Percentiles rank a stretch among this genome's conserved stretches.
Evolutionary conservation across 1,140 invertebrate genomes (phyloP).

Genomic region (Trinorchestia longiramus): DNA sequence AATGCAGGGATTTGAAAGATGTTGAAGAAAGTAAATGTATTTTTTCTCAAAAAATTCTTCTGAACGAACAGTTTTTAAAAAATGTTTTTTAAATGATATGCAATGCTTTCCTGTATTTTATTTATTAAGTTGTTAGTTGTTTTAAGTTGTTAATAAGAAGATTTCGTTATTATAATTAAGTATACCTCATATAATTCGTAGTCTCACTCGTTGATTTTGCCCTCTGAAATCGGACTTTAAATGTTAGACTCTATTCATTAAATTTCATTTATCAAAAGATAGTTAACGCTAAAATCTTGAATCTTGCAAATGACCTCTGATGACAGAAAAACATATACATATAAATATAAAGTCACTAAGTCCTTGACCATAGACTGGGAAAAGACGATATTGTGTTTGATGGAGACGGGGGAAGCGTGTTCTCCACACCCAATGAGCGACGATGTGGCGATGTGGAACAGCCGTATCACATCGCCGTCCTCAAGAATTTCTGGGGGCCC

Average conservation of each 20-base stretch:
- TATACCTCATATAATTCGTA: too few relatives aligned
- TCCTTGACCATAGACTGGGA: constrained; percentile 3
- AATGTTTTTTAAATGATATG: too few relatives aligned
- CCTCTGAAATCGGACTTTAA: neutral
- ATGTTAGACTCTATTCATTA: neutral
- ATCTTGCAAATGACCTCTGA: neutral
- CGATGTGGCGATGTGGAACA: constrained; percentile 33
- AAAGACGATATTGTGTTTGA: constrained; percentile 31
- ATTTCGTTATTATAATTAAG: too few relatives aligned
- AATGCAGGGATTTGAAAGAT: too few relatives aligned
- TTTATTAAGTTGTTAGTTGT: too few relatives aligned
- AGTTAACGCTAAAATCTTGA: neutral
- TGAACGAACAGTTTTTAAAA: too few relatives aligned
- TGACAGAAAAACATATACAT: too few relatives aligned
- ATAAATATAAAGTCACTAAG: neutral
- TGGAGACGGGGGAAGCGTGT: neutral
- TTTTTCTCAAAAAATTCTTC: too few relatives aligned
- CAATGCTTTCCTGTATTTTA: too few relatives aligned
- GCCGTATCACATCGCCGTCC: constrained; percentile 36
- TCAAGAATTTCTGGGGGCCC: constrained; percentile 11
- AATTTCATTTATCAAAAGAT: neutral
- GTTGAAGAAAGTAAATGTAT: too few relatives aligned
- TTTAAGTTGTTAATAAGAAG: too few relatives aligned
- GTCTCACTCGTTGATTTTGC: too few relatives aligned
- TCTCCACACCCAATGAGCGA: constrained; percentile 41